Base-by-base conservation (phyloP, 2,888 invertebrate genomes). In the Sceliomorpha sp. region DNA sequence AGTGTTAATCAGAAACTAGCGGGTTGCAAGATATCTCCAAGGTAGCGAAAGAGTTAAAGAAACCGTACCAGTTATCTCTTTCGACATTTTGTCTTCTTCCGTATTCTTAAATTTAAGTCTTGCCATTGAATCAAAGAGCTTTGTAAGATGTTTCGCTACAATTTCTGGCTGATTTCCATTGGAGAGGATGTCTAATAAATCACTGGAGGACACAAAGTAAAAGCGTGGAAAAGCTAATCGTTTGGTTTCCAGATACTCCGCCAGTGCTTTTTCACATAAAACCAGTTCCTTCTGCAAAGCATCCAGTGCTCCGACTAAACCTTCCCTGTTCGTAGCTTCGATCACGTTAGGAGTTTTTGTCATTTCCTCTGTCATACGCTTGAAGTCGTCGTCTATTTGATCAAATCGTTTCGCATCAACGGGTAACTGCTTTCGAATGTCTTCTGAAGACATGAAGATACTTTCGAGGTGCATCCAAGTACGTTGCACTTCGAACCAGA, bases 391-490 rank as follows among this genome's bases (percentile, higher is more conserved):
- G 87, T 98, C 98, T 75, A 98, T 96, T 75, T 92, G 92, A 89
- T 97, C 96, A 88, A 98, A 98, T 83, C 98, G 91, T 50, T 94
- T 93, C 0, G 98, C 97, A 89, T 98, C 98, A 73, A 96, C 94
- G 1, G 98, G 98, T 50, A 98, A 89, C 87, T 98, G 98, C 82
- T 94, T 95, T 62, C 98, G 91, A 76, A 98, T 98, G 88, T 98
- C 98, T 88, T 98, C 98, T 0, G 98, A 98, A 74, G 97, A 98
- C 93, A 98, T 98, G 87, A 98, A 98, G 85, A 98, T 98, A 79
- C 97, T 97, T 89, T 98, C 98, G 68, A 98, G 91, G 89, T 98
- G 97, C 80, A 96, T 96, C 98, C 98, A 98, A 14, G 98, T 98
- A 56, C 98, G 91, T 89, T 98, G 98, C 15, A 98, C 98, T 90